Percentiles rank a stretch among this genome's conserved stretches.
phyloP scores from a whole-genome alignment of 2,113 vertebrate genomes.

The Mastomys natalensis region DNA sequence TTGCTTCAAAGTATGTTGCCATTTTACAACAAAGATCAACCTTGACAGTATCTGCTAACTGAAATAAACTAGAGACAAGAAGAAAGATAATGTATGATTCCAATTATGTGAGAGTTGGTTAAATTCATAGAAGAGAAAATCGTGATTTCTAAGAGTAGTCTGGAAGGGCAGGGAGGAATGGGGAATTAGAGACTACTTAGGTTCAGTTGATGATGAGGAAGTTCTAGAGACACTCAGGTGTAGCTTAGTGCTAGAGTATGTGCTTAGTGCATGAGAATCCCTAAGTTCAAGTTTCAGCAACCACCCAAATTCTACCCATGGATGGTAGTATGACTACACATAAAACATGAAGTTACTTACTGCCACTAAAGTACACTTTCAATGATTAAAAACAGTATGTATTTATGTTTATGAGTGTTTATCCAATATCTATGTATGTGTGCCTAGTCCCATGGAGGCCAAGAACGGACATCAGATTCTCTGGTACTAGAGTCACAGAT shows the following conservation, averaged over 20 bases:
- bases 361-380: not conserved
- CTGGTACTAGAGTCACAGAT: not conserved
- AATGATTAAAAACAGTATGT: not conserved
- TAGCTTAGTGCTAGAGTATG: not conserved
- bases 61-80: slow-evolving; percentile 22
- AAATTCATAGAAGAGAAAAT: not conserved
- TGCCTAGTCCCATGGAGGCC: not conserved
- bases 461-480: not conserved
- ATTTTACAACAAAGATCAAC: not conserved
- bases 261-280: too few relatives aligned
- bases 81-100: not conserved
- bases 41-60: not conserved
- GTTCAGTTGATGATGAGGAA: not conserved
- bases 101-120: not conserved
- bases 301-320: not conserved
- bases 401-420: not conserved
- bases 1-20: not conserved
- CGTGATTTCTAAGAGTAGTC: not conserved
- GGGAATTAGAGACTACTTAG: not conserved
- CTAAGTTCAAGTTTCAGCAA: not conserved
- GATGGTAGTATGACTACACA: not conserved
- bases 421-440: not conserved
- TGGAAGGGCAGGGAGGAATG: not conserved
- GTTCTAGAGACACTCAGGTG: too few relatives aligned
- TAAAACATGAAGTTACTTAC: not conserved